phyloP scores from a whole-genome alignment of 2,888 invertebrate species.

The Uropetala carovei region DNA sequence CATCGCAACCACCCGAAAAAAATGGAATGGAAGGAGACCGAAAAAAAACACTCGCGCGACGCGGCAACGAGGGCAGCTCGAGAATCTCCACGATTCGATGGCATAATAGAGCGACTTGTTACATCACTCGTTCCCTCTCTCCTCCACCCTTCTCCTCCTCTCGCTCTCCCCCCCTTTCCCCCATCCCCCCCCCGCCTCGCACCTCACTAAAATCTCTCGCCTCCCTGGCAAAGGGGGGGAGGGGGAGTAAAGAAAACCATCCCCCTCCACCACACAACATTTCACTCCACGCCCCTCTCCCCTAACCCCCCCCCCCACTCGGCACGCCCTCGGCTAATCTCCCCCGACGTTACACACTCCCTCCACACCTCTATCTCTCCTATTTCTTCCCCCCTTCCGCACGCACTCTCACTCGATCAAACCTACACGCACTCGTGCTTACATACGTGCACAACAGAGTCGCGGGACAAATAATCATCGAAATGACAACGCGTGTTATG shows the following conservation, averaged over 20 bases:
- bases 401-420: not conserved
- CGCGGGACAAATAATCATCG: not conserved
- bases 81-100: constrained; percentile 16
- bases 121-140: not conserved
- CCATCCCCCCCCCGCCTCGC: not conserved
- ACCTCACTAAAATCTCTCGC: not conserved
- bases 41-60: not conserved
- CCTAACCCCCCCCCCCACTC: too few species aligned
- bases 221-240: too few species aligned
- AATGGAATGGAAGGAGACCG: not conserved
- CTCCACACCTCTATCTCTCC: too few species aligned
- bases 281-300: not conserved
- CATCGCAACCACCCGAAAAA: constrained; percentile 2
- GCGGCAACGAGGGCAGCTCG: not conserved
- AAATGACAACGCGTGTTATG: not conserved
- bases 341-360: not conserved
- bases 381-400: not conserved
- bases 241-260: not conserved
- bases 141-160: not conserved
- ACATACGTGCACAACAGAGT: not conserved
- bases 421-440: not conserved
- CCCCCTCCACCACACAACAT: not conserved
- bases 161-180: not conserved
- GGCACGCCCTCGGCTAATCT: not conserved
- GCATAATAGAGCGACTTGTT: constrained; percentile 32